Conservation (phyloP, 2,113 vertebrate species). For the Poeciliopsis occidentalis region DNA sequence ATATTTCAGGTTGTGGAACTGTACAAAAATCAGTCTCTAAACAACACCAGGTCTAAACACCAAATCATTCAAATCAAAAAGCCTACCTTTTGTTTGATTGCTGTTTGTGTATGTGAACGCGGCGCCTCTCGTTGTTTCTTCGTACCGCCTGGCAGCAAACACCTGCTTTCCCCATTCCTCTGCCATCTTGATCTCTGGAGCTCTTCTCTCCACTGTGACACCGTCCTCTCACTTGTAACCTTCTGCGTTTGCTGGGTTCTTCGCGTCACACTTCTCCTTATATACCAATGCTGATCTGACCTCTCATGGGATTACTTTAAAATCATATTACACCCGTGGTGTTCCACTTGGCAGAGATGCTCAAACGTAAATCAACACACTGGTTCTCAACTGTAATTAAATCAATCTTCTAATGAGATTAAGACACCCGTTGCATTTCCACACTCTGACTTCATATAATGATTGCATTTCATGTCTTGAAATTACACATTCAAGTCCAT, state of each 20-base stretch:
- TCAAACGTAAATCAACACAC: neutral
- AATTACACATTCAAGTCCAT: neutral
- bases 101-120: conserved; percentile 85
- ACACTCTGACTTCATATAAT: conserved; percentile 1
- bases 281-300: conserved; percentile 53
- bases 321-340: conserved; percentile 32
- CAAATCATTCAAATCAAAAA: neutral
- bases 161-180: conserved; percentile 77
- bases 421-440: conserved; percentile 43
- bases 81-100: conserved; percentile 85
- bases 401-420: conserved; percentile 51
- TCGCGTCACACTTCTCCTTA: conserved; percentile 49
- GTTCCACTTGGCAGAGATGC: conserved; percentile 10
- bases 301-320: conserved; percentile 60
- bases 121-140: conserved; percentile 81
- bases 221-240: conserved; percentile 36
- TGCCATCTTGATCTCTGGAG: conserved; percentile 74
- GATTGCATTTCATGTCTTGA: conserved; percentile 13
- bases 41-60: neutral
- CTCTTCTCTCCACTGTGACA: conserved; percentile 19
- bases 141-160: conserved; percentile 78
- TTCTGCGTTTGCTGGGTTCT: conserved; percentile 8
- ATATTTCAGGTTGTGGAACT: neutral
- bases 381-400: conserved; percentile 52
- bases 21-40: neutral